phyloP scores from a whole-genome alignment of 1,140 invertebrate species.

The Carcinoscorpius rotundicauda region DNA sequence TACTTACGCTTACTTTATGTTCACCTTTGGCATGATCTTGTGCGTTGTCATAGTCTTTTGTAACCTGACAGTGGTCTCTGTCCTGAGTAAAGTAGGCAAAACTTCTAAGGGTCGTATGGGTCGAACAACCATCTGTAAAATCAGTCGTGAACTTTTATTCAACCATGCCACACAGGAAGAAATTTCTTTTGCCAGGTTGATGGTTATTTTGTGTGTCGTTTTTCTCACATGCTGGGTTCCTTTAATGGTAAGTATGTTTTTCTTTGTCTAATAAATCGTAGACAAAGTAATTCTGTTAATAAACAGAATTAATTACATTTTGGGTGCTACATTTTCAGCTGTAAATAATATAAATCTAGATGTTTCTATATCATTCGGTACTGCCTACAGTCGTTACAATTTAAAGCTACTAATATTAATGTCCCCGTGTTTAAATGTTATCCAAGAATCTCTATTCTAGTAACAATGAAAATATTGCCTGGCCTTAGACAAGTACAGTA shows the following conservation, averaged over 20 bases:
- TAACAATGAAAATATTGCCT: too few relatives aligned
- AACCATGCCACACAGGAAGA: slow-evolving; percentile 46
- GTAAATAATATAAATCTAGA: too few relatives aligned
- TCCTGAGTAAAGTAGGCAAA: slow-evolving; percentile 44
- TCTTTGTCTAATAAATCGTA: too few relatives aligned
- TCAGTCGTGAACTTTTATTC: slow-evolving; percentile 15
- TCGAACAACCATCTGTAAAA: slow-evolving; percentile 25
- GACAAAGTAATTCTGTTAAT: too few relatives aligned
- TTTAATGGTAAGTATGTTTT: slow-evolving; percentile 51
- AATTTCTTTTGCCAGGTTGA: slow-evolving; percentile 64
- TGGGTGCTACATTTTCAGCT: too few relatives aligned
- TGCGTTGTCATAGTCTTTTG: slow-evolving; percentile 63
- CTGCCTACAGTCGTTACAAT: too few relatives aligned
- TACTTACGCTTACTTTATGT: slow-evolving; percentile 62
- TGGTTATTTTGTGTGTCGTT: slow-evolving; percentile 64
- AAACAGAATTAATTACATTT: too few relatives aligned
- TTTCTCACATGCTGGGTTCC: slow-evolving; percentile 76
- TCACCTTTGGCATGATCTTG: slow-evolving; percentile 54
- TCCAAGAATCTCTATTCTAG: too few relatives aligned
- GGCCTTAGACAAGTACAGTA: too few relatives aligned
- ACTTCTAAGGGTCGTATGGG: slow-evolving; percentile 38
- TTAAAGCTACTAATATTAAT: too few relatives aligned
- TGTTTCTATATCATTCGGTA: too few relatives aligned
- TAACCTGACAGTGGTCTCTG: slow-evolving; percentile 60
- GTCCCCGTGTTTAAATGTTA: too few relatives aligned